Conservation (phyloP, 2,888 invertebrate species). For the Andrena minutula region DNA sequence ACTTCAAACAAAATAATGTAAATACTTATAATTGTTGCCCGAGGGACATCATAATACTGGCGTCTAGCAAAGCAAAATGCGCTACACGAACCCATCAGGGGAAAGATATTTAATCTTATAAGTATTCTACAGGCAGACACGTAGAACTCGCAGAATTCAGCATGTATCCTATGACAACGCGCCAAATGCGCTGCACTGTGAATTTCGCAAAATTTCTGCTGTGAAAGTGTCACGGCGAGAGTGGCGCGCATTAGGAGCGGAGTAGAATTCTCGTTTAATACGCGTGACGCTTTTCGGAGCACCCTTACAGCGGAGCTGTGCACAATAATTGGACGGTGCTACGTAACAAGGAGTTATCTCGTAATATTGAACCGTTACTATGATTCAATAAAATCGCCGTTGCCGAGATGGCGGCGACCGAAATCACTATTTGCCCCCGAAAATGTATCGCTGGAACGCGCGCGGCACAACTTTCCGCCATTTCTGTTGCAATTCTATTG, state of each 20-base stretch:
- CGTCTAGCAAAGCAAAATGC: not conserved
- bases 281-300: constrained; percentile 23
- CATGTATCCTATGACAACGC: constrained; percentile 20
- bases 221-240: not conserved
- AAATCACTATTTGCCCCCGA: constrained; percentile 25
- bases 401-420: not conserved
- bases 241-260: not conserved
- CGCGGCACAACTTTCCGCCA: constrained; percentile 24
- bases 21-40: too few species aligned
- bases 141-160: constrained; percentile 18
- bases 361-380: not conserved
- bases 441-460: constrained; percentile 33
- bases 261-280: constrained; percentile 44
- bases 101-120: not conserved
- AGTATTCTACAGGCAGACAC: not conserved
- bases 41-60: not conserved
- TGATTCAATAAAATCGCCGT: constrained; percentile 32
- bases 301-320: not conserved
- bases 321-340: constrained; percentile 49
- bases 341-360: constrained; percentile 4
- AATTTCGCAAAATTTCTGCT: constrained; percentile 33
- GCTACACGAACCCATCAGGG: not conserved
- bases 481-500: constrained; percentile 18
- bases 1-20: too few species aligned
- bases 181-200: constrained; percentile 1